A percentile compares a stretch with the other conserved stretches of the same genome.
phyloP scores from a whole-genome alignment of 2,888 invertebrate species.

The Tetrapedia diversipes region DNA sequence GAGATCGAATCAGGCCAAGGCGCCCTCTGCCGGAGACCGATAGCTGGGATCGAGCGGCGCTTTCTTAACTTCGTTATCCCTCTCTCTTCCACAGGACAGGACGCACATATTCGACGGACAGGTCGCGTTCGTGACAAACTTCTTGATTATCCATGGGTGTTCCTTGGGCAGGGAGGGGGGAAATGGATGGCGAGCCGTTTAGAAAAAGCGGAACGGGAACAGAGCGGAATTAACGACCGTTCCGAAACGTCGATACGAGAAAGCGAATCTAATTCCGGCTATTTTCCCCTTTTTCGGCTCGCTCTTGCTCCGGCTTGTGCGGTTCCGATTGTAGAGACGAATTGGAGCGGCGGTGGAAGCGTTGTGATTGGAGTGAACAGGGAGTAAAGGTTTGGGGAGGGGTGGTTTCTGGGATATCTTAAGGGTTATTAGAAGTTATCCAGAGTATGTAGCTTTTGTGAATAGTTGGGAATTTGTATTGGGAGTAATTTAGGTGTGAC shows the following conservation, averaged over 20 bases:
- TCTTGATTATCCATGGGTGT: constrained; percentile 46
- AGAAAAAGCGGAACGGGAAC: constrained; percentile 14
- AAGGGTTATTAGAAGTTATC: too few relatives aligned
- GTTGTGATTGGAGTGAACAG: constrained; percentile 1
- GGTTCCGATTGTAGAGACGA: not conserved
- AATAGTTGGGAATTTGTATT: too few relatives aligned
- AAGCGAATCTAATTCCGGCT: constrained; percentile 17
- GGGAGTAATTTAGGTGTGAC: too few relatives aligned
- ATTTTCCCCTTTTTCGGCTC: not conserved
- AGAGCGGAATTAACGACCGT: constrained; percentile 24
- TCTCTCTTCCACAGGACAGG: too few relatives aligned
- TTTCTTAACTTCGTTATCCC: constrained; percentile 55
- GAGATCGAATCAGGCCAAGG: constrained; percentile 58
- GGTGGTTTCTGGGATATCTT: too few relatives aligned
- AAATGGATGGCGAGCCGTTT: constrained; percentile 12
- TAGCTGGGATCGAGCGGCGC: constrained; percentile 26
- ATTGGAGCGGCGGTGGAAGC: not conserved
- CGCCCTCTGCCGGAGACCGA: constrained; percentile 32
- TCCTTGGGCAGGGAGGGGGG: not conserved
- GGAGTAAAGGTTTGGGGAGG: too few relatives aligned
- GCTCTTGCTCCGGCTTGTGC: not conserved
- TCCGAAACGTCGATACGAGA: constrained; percentile 35
- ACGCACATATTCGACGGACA: constrained; percentile 40
- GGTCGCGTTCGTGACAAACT: constrained; percentile 53
- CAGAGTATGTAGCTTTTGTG: too few relatives aligned